A percentile compares a stretch with the other conserved stretches of the same genome.
phyloP scores from a whole-genome alignment of 2,888 invertebrate genomes.

The Eudasyphora cyanicolor region DNA sequence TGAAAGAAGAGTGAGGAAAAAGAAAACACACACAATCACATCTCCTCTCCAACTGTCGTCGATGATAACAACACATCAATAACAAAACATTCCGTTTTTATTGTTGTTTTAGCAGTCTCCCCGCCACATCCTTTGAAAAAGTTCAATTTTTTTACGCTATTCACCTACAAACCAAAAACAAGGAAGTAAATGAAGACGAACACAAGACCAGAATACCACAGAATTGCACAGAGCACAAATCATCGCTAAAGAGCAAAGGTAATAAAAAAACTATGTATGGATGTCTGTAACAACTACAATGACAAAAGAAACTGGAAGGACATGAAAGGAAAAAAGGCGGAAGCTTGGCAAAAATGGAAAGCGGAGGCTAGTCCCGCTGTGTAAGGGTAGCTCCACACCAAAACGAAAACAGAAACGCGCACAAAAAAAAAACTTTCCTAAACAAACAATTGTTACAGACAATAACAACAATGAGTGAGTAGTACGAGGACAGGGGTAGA shows the following conservation, averaged over 20 bases:
- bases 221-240: neutral
- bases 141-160: neutral
- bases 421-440: slow-evolving; percentile 42
- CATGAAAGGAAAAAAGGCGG: slow-evolving; percentile 37
- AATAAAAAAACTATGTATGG: neutral
- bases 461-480: slow-evolving; percentile 32
- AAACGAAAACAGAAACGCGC: neutral
- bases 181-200: slow-evolving; percentile 18
- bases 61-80: neutral
- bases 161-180: slow-evolving; percentile 1
- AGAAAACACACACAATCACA: slow-evolving; percentile 1
- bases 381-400: neutral
- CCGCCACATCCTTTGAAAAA: neutral
- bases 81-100: slow-evolving; percentile 5
- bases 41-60: neutral
- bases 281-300: neutral
- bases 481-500: no score
- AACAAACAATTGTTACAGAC: slow-evolving; percentile 51
- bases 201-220: neutral
- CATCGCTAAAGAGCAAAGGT: slow-evolving; percentile 7
- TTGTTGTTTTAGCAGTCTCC: neutral
- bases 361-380: neutral
- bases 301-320: neutral
- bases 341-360: slow-evolving; percentile 26
- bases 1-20: slow-evolving; percentile 30